A percentile compares a stretch with the other conserved stretches of the same genome.
Evolutionary conservation across 1,140 invertebrate species (phyloP).

Genomic region (Cataglyphis hispanica): DNA sequence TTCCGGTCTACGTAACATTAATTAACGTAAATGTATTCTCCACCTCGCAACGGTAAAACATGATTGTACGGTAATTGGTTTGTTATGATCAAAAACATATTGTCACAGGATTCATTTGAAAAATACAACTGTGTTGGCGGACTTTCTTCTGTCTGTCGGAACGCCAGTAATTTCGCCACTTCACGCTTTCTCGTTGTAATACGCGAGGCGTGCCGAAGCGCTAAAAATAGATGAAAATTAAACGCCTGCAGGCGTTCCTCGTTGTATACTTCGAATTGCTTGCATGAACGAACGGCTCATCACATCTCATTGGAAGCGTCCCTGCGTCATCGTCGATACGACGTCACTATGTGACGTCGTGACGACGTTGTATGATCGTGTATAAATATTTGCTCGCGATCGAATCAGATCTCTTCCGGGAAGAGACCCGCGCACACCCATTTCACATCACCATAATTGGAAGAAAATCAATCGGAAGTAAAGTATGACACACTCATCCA

Average conservation of each 20-base stretch:
- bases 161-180: slow-evolving; percentile 12
- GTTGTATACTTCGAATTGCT: not conserved
- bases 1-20: slow-evolving; percentile 20
- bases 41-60: not conserved
- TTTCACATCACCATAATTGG: slow-evolving; percentile 57
- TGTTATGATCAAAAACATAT: not conserved
- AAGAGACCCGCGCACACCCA: slow-evolving; percentile 41
- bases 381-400: slow-evolving; percentile 75
- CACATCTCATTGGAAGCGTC: slow-evolving; percentile 50
- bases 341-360: slow-evolving; percentile 75
- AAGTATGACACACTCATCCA: slow-evolving; percentile 48
- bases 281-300: slow-evolving; percentile 34
- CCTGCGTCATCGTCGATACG: slow-evolving; percentile 70
- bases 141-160: slow-evolving; percentile 25
- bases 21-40: not conserved
- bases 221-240: slow-evolving; percentile 67
- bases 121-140: not conserved
- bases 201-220: not conserved
- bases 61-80: slow-evolving; percentile 22
- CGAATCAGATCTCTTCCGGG: slow-evolving; percentile 65
- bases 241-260: slow-evolving; percentile 32
- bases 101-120: not conserved
- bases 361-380: slow-evolving; percentile 51
- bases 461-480: slow-evolving; percentile 61
- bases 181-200: slow-evolving; percentile 42